Evolutionary conservation across 2,888 invertebrate species (phyloP).

Genomic region (Drosophila anceps): DNA sequence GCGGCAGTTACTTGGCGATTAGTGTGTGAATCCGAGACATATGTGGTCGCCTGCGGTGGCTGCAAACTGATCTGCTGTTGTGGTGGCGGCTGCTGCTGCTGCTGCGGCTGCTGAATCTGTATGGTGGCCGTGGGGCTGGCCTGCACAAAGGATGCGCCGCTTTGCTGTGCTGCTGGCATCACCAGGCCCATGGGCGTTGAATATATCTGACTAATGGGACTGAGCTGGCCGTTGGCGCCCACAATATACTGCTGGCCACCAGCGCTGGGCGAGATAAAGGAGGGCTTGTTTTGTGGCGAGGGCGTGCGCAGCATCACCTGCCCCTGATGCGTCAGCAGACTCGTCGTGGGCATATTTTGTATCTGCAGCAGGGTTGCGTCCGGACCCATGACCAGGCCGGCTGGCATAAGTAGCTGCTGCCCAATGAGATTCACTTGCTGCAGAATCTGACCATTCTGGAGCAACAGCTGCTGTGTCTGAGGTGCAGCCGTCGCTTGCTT

Average conservation of each 20-base stretch:
- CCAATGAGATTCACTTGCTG: slow-evolving; percentile 94
- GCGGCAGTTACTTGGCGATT: slow-evolving; percentile 85
- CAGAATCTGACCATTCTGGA: slow-evolving; percentile 88
- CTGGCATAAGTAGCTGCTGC: slow-evolving; percentile 93
- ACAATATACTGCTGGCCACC: slow-evolving; percentile 90
- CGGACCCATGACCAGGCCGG: slow-evolving; percentile 94
- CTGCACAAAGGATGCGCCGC: slow-evolving; percentile 91
- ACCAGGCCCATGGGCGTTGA: slow-evolving; percentile 85
- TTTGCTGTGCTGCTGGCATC: slow-evolving; percentile 83
- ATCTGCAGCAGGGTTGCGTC: slow-evolving; percentile 91
- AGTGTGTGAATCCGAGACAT: slow-evolving; percentile 61
- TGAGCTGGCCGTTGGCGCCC: slow-evolving; percentile 91
- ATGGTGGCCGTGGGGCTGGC: slow-evolving; percentile 91
- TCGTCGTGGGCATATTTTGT: slow-evolving; percentile 90
- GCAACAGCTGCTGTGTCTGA: slow-evolving; percentile 85
- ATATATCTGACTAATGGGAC: slow-evolving; percentile 88
- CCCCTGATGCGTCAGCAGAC: slow-evolving; percentile 89
- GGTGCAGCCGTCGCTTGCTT: slow-evolving; percentile 84
- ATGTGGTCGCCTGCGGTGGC: slow-evolving; percentile 75
- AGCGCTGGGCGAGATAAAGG: slow-evolving; percentile 89
- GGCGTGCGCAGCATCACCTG: slow-evolving; percentile 91
- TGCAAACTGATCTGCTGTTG: slow-evolving; percentile 52
- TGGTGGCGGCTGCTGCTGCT: slow-evolving; percentile 30
- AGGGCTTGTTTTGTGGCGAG: slow-evolving; percentile 89
- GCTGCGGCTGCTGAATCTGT: slow-evolving; percentile 87